Evolutionary conservation across 37 sponge, comb jelly and placozoan species (phyloP).

Genomic region (Dysidea cf. avara): DNA sequence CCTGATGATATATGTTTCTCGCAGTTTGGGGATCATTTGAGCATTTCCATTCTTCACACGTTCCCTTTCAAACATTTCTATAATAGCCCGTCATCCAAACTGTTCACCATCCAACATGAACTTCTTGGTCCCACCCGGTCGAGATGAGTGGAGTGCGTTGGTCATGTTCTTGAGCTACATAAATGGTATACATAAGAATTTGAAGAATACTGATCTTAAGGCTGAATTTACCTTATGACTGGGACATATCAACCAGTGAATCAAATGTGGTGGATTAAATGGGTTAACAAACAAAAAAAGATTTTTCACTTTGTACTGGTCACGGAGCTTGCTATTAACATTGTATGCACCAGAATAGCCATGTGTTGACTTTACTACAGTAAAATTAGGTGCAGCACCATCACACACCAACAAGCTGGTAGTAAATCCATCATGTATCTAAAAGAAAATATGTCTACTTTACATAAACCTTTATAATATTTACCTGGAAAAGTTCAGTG

Average conservation of each 20-base stretch:
- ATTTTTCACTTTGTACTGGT: not conserved
- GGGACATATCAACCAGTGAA: too few species aligned
- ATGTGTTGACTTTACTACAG: not conserved
- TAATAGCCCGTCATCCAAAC: not conserved
- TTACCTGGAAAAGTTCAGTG: too few species aligned
- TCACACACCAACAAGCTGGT: slow-evolving; percentile 15
- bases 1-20: too few species aligned
- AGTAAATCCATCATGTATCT: not conserved
- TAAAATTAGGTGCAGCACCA: slow-evolving; percentile 1
- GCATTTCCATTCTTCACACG: too few species aligned
- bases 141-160: not conserved
- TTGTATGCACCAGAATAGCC: not conserved
- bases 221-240: slow-evolving; percentile 5
- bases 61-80: too few species aligned
- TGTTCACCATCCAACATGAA: not conserved
- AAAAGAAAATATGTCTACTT: slow-evolving; percentile 53
- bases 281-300: slow-evolving; percentile 5
- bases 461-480: too few species aligned
- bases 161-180: slow-evolving; percentile 13
- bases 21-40: too few species aligned
- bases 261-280: too few species aligned
- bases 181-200: not conserved
- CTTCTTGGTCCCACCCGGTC: not conserved
- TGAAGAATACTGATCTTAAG: not conserved
- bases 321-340: not conserved